A percentile compares a stretch with the other conserved stretches of the same genome.
Evolutionary conservation across 2,113 vertebrate genomes (phyloP).

Genomic region (Cavia porcellus): DNA sequence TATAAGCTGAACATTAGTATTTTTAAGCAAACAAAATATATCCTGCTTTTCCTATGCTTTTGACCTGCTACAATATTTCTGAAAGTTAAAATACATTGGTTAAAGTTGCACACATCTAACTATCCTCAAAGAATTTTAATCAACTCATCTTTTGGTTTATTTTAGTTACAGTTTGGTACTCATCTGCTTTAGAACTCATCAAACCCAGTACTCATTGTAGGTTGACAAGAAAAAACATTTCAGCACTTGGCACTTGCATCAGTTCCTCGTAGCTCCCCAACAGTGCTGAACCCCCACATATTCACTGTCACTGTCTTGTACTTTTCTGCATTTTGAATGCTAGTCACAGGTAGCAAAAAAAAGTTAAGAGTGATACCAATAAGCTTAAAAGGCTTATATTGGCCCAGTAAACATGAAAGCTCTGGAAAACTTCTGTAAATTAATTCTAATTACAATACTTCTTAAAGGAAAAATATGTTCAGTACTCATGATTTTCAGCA

Average conservation of each 20-base stretch:
- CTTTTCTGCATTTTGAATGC: neutral
- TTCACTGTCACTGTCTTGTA: neutral
- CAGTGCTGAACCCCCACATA: neutral
- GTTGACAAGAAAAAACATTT: neutral
- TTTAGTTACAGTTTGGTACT: neutral
- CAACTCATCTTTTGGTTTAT: neutral
- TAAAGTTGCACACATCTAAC: slow-evolving; percentile 75
- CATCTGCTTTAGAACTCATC: neutral
- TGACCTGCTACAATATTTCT: slow-evolving; percentile 82
- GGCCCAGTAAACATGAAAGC: neutral
- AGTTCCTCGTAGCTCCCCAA: neutral
- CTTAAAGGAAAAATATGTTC: neutral
- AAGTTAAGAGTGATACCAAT: neutral
- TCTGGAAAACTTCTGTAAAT: neutral
- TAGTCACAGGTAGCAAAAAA: neutral
- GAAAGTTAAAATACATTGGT: slow-evolving; percentile 77
- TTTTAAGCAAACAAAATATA: slow-evolving; percentile 84
- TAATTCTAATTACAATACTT: neutral
- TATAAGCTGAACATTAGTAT: slow-evolving; percentile 78
- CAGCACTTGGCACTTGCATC: neutral
- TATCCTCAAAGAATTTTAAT: slow-evolving; percentile 52
- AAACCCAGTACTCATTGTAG: neutral
- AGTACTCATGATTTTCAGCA: neutral
- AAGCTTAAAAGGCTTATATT: neutral
- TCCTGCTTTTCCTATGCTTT: slow-evolving; percentile 80